Percentiles rank a stretch among this genome's conserved stretches.
Conservation (phyloP, 2,888 invertebrate species). For the Alloplasta piceator region DNA sequence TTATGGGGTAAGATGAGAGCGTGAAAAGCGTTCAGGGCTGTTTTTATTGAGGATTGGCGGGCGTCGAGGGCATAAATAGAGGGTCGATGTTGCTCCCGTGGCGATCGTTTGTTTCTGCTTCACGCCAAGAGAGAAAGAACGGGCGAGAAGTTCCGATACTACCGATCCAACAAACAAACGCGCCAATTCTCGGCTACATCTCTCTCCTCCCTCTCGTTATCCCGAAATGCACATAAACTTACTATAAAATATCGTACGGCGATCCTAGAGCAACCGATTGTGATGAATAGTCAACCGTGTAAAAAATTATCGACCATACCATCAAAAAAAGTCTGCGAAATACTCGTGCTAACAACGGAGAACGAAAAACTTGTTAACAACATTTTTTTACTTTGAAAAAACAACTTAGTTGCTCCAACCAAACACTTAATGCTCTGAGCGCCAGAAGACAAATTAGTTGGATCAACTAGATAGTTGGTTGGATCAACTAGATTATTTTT, state of each 20-base stretch:
- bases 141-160: conserved; percentile 63
- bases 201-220: conserved; percentile 42
- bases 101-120: conserved; percentile 75
- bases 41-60: conserved; percentile 68
- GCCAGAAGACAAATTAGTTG: too few relatives aligned
- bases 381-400: too few relatives aligned
- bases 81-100: conserved; percentile 76
- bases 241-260: conserved; percentile 54
- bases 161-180: conserved; percentile 63
- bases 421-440: too few relatives aligned
- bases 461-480: too few relatives aligned
- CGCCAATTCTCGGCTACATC: conserved; percentile 44
- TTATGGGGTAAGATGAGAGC: conserved; percentile 53
- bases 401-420: too few relatives aligned
- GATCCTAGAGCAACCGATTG: conserved; percentile 5
- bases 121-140: conserved; percentile 61
- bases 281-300: too few relatives aligned
- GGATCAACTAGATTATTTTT: too few relatives aligned
- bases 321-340: too few relatives aligned
- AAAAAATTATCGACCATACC: too few relatives aligned
- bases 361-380: too few relatives aligned
- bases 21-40: conserved; percentile 56
- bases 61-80: conserved; percentile 71
- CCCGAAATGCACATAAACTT: conserved; percentile 39
- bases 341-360: too few relatives aligned